phyloP scores from a whole-genome alignment of 2,888 invertebrate species.

The Pteria penguin region DNA sequence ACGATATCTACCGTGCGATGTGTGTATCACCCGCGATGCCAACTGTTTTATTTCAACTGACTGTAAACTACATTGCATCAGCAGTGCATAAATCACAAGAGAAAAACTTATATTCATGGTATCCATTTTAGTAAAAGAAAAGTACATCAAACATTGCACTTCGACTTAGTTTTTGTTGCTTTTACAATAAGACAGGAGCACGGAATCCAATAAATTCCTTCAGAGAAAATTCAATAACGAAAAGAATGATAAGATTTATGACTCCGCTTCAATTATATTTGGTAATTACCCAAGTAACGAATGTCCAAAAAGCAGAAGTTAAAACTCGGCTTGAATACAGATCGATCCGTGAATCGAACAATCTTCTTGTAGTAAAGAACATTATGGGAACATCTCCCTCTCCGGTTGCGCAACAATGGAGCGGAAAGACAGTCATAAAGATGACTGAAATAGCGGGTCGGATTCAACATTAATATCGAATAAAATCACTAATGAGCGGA shows the following conservation, averaged over 20 bases:
- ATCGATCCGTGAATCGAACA: not conserved
- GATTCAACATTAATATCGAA: too few relatives aligned
- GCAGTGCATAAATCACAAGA: not conserved
- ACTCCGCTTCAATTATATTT: not conserved
- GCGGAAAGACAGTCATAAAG: not conserved
- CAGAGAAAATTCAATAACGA: not conserved
- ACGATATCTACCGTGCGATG: not conserved
- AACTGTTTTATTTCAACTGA: not conserved
- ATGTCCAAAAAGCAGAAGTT: too few relatives aligned
- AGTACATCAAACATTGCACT: too few relatives aligned
- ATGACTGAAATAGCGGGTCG: too few relatives aligned
- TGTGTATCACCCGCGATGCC: not conserved
- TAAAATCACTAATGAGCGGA: too few relatives aligned
- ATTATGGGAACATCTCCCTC: not conserved
- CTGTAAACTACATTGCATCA: not conserved
- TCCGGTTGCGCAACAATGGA: not conserved
- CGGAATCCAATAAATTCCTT: not conserved
- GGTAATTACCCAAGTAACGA: not conserved
- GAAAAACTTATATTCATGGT: not conserved
- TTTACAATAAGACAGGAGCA: not conserved
- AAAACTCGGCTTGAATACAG: not conserved
- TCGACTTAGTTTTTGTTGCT: too few relatives aligned
- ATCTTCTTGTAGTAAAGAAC: too few relatives aligned
- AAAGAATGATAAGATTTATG: not conserved
- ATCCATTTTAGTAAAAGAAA: too few relatives aligned